Evolutionary conservation across 2,888 invertebrate genomes (phyloP), one percentile per base, ranked within the genome.

Genomic region (Heliconius hortense): DNA sequence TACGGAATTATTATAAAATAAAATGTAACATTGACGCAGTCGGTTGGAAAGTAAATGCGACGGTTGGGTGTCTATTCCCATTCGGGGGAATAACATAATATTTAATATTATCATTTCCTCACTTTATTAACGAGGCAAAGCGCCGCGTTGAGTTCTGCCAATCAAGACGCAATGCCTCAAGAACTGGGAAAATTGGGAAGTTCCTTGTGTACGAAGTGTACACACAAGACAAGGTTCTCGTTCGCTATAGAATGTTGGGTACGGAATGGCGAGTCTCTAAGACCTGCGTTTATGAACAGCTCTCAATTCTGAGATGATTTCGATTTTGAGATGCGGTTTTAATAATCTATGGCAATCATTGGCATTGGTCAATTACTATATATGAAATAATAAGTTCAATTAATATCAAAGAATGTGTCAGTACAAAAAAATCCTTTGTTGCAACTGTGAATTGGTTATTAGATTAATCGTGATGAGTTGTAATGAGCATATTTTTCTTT

Each of bases 401-500:
- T 8, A 39, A 66, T 21, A n/a, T n/a, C 24, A 39, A 39, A 43
- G 24, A 66, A 13, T 64, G 26, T 64, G n/a, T 13, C n/a, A 3
- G 24, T 7, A 43, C 13, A 66, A 66, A 64, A 28, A 66, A 39
- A 18, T 39, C 24, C 24, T 66, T 66, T 66, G 66, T 66, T 66
- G 66, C 39, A 26, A 13, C 43, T 43, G n/a, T 31, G 31, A 31
- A 69, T 35, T 69, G 53, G 69, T 56, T 69, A 56, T 69, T 71
- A 62, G 15, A 71, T 62, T 62, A 71, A 69, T 31, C 56, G 69
- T 56, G 69, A 69, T 69, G 24, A 26, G 21, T 60, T 59, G 18
- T 71, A 71, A 71, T 35, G 60, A 39, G 24, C 35, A 71, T 26
- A 71, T 26, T 74, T 69, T 70, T 66, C 66, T 24, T 24, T 66